Evolutionary conservation across 2,113 vertebrate genomes (phyloP).

Genomic region (Pluvialis apricaria): DNA sequence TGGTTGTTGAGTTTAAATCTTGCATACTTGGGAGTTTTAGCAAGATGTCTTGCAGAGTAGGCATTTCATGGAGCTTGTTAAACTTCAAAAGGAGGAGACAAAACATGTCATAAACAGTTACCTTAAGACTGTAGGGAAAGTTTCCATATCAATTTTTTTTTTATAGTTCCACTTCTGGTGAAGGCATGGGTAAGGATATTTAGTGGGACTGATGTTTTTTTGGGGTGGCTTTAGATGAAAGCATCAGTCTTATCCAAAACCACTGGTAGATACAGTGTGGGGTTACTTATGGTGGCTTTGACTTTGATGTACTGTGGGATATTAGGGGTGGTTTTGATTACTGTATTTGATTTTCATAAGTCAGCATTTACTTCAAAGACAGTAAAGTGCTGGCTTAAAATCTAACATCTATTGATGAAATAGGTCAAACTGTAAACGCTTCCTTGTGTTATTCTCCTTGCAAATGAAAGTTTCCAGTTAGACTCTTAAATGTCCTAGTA

Average conservation of each 20-base stretch:
- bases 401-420: not conserved
- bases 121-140: not conserved
- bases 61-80: not conserved
- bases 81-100: not conserved
- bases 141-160: not conserved
- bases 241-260: not conserved
- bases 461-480: not conserved
- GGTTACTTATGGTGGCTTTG: not conserved
- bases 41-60: not conserved
- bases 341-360: not conserved
- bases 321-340: not conserved
- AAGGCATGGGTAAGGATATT: not conserved
- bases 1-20: fast-evolving
- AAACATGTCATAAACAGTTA: not conserved
- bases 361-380: not conserved
- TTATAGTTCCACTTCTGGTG: not conserved
- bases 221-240: not conserved
- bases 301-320: not conserved
- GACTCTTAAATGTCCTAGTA: fast-evolving
- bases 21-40: not conserved
- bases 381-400: not conserved
- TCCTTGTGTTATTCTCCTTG: not conserved
- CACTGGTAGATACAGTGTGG: not conserved
- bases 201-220: not conserved
- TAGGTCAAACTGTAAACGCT: not conserved